Percentiles rank a stretch among this genome's conserved stretches.
These are phyloP conservation scores for Delichon dasypus DNA, from an alignment of 2,797 vertebrate species.

Conservation along the genomic window DNA sequence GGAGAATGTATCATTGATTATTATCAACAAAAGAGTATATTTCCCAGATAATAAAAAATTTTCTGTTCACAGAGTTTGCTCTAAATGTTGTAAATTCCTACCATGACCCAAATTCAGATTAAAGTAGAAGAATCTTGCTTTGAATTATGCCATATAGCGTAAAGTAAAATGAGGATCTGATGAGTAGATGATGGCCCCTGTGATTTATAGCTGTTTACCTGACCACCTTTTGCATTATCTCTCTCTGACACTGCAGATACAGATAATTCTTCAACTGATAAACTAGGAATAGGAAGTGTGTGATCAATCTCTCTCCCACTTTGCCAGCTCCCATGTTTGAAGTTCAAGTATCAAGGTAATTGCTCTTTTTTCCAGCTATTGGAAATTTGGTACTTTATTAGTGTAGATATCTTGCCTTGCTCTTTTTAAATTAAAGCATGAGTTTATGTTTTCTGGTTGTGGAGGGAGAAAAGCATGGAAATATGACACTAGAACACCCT, in stretches of 20 bases:
- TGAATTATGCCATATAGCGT: not conserved
- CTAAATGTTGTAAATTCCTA: not conserved
- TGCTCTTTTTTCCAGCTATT: not conserved
- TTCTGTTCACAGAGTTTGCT: not conserved
- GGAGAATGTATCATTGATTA: not conserved
- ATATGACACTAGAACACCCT: not conserved
- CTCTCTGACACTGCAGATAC: not conserved
- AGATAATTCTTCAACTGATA: not conserved
- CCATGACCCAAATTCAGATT: not conserved
- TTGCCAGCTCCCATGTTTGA: not conserved
- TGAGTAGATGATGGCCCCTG: not conserved
- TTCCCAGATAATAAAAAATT: not conserved
- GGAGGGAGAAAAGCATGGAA: not conserved
- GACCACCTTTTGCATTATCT: not conserved
- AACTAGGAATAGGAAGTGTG: not conserved
- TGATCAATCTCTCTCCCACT: not conserved
- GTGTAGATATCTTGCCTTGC: not conserved
- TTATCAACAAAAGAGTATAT: not conserved
- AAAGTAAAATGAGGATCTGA: not conserved
- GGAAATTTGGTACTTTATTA: not conserved
- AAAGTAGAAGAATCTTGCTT: not conserved
- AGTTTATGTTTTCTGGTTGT: not conserved
- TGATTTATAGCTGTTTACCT: not conserved
- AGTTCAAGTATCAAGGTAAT: not conserved
- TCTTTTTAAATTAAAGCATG: not conserved